Percentiles rank a stretch among this genome's conserved stretches.
Evolutionary conservation across 2,113 vertebrate species (phyloP).

Genomic region (Leptosomus discolor): DNA sequence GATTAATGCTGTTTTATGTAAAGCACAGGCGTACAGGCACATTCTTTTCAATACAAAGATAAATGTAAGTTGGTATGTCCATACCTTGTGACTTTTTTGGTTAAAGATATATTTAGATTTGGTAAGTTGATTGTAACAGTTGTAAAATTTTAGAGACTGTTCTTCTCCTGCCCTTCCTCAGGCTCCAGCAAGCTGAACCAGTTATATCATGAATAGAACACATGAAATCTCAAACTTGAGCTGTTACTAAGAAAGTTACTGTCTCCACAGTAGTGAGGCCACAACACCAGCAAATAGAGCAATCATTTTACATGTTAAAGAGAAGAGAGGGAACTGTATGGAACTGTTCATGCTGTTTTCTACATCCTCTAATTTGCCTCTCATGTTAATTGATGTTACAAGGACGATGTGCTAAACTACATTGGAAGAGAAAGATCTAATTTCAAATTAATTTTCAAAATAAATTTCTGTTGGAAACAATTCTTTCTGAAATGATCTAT

Average conservation of each 20-base stretch:
- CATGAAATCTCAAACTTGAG: not conserved
- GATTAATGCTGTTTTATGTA: constrained; percentile 94
- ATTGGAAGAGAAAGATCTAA: not conserved
- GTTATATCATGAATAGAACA: not conserved
- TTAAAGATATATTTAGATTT: not conserved
- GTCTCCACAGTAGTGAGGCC: not conserved
- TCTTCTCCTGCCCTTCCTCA: not conserved
- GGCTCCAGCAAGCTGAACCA: not conserved
- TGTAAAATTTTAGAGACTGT: not conserved
- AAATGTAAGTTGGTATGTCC: constrained; percentile 81
- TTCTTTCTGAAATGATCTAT: not conserved
- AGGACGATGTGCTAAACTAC: not conserved
- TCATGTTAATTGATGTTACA: not conserved
- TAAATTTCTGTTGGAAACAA: not conserved
- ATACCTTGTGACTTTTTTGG: not conserved
- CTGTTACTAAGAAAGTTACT: not conserved
- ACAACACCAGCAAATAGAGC: not conserved
- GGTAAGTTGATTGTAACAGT: not conserved
- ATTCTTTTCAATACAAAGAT: constrained; percentile 93
- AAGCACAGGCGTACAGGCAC: constrained; percentile 93
- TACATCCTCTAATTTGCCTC: not conserved
- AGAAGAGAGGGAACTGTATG: not conserved
- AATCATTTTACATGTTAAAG: not conserved
- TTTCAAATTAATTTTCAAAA: not conserved
- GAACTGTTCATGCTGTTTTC: not conserved